These are phyloP conservation scores for Ochropleura plecta DNA, from an alignment of 2,888 invertebrate species.

Conservation along the genomic window DNA sequence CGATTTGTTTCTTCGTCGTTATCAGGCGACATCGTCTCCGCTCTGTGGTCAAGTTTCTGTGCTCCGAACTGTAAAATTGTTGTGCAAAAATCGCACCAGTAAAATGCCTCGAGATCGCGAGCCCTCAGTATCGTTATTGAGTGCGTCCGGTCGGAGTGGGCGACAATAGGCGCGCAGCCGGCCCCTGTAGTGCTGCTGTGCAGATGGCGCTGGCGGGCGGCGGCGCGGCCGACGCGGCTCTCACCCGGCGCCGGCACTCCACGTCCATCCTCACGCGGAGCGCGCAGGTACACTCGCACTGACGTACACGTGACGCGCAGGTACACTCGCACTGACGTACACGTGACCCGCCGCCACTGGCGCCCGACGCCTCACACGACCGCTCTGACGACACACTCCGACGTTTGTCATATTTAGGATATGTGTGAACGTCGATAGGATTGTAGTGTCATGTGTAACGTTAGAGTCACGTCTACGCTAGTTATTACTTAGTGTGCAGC, in stretches of 20 bases:
- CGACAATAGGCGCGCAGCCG: slow-evolving; percentile 66
- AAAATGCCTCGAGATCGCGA: slow-evolving; percentile 78
- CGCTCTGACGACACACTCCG: slow-evolving; percentile 12
- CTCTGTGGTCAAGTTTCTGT: slow-evolving; percentile 60
- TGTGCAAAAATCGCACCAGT: slow-evolving; percentile 60
- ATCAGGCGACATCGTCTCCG: slow-evolving; percentile 46
- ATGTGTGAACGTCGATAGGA: slow-evolving; percentile 28
- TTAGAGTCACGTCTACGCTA: slow-evolving; percentile 65
- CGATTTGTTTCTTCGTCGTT: slow-evolving; percentile 36
- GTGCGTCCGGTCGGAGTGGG: slow-evolving; percentile 73
- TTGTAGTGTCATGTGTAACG: slow-evolving; percentile 31
- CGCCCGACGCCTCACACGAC: slow-evolving; percentile 9
- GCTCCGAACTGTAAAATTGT: slow-evolving; percentile 36
- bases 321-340: slow-evolving; percentile 77
- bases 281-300: slow-evolving; percentile 89
- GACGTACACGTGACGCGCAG: slow-evolving; percentile 91
- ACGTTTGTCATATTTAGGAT: slow-evolving; percentile 1
- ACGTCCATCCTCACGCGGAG: slow-evolving; percentile 92
- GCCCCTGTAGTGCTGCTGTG: slow-evolving; percentile 76
- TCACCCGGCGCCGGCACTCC: slow-evolving; percentile 94
- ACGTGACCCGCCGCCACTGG: slow-evolving; percentile 11
- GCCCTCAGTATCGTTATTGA: slow-evolving; percentile 78
- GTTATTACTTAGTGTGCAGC: slow-evolving; percentile 68
- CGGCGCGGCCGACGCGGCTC: slow-evolving; percentile 89
- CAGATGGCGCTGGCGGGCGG: slow-evolving; percentile 83